phyloP scores from a whole-genome alignment of 2,113 vertebrate species.

The Microcebus murinus region DNA sequence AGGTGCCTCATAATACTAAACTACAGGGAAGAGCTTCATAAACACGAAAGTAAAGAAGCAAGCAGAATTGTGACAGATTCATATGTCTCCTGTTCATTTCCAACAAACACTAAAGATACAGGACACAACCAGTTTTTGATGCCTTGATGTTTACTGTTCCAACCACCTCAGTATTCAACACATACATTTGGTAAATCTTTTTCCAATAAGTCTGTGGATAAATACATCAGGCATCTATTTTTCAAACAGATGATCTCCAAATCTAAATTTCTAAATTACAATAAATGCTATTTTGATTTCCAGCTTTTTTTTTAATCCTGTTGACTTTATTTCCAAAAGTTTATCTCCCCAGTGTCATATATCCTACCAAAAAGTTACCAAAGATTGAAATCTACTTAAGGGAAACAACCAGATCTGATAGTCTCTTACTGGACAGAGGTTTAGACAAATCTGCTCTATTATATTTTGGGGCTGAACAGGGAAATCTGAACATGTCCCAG shows the following conservation, averaged over 20 bases:
- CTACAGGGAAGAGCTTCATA: slow-evolving; percentile 55
- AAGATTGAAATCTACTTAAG: not conserved
- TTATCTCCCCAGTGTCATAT: not conserved
- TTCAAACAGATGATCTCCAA: slow-evolving; percentile 39
- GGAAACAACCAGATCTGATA: not conserved
- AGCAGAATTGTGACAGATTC: slow-evolving; percentile 60
- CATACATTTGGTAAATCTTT: not conserved
- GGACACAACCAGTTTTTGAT: not conserved
- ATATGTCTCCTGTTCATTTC: not conserved
- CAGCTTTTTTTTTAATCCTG: not conserved
- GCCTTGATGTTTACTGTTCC: not conserved
- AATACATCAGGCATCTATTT: not conserved
- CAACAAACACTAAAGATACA: not conserved
- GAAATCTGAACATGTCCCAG: not conserved
- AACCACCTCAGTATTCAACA: not conserved
- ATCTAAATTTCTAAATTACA: slow-evolving; percentile 26
- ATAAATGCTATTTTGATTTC: not conserved
- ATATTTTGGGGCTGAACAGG: not conserved
- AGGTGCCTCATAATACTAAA: slow-evolving; percentile 63
- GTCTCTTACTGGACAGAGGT: not conserved
- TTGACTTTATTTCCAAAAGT: not conserved
- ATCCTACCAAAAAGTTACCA: not conserved
- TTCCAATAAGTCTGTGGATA: not conserved
- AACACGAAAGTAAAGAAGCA: slow-evolving; percentile 22
- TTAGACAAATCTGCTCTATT: not conserved